A percentile compares a stretch with the other conserved stretches of the same genome.
Evolutionary conservation across 2,888 invertebrate species (phyloP).

Genomic region (Brachyptera risi): DNA sequence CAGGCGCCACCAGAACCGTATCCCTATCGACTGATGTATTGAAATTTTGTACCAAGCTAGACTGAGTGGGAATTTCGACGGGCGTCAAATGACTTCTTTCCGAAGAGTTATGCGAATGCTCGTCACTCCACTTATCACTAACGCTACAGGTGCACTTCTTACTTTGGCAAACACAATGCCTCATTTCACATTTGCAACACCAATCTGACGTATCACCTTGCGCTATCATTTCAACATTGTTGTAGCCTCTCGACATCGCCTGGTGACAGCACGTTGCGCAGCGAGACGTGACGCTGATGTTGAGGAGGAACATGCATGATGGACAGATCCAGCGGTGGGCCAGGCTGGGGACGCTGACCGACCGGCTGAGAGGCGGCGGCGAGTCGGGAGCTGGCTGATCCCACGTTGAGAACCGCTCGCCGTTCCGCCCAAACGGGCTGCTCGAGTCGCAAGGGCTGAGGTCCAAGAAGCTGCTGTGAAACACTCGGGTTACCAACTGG

Average conservation of each 20-base stretch:
- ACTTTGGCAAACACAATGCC: slow-evolving; percentile 37
- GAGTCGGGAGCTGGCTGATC: slow-evolving; percentile 8
- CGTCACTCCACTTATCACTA: slow-evolving; percentile 34
- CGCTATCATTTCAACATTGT: slow-evolving; percentile 4
- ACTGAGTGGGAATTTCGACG: slow-evolving; percentile 26
- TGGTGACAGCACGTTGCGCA: slow-evolving; percentile 33
- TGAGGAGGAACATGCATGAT: slow-evolving; percentile 40
- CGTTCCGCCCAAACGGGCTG: slow-evolving; percentile 6
- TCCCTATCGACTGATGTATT: slow-evolving; percentile 20
- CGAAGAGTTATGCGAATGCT: slow-evolving; percentile 4
- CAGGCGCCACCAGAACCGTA: not conserved
- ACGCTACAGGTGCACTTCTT: slow-evolving; percentile 44
- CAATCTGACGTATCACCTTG: slow-evolving; percentile 15
- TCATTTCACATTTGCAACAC: slow-evolving; percentile 12
- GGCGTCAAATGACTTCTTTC: slow-evolving; percentile 16
- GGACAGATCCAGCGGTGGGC: slow-evolving; percentile 43
- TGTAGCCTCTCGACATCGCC: not conserved
- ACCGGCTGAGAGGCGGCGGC: slow-evolving; percentile 23
- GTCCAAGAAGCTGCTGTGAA: slow-evolving; percentile 27
- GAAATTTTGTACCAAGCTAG: slow-evolving; percentile 23
- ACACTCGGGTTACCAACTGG: slow-evolving; percentile 11
- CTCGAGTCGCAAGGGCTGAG: slow-evolving; percentile 20
- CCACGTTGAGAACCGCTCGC: slow-evolving; percentile 27
- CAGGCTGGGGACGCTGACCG: slow-evolving; percentile 36
- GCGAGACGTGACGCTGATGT: slow-evolving; percentile 38